Base-by-base conservation (phyloP, 2,888 invertebrate genomes). In the Pollenia griseotomentosa region DNA sequence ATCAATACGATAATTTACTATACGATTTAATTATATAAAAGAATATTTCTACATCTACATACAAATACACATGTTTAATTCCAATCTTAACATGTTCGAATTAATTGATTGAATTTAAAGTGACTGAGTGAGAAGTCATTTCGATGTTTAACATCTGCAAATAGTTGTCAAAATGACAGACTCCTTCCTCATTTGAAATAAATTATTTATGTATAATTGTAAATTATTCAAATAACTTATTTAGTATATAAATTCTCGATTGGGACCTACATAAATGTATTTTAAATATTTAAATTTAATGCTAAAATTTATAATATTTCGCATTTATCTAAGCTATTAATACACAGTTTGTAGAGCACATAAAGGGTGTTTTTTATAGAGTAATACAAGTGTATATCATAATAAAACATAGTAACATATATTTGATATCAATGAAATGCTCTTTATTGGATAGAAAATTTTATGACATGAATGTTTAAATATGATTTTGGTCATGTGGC, bases 101-200 rank as follows among this genome's bases (percentile, higher is more conserved):
- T 59, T 48, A 23, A 57, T 33, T 33, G 33, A 68, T 55, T 19
- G 33, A 40, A 70, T 53, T n/a, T 9, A 70, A 79, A 71, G 65
- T 75, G 53, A 57, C 14, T 53, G 66, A 77, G 42, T 57, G 61
- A 77, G 75, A 77, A 46, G 48, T 53, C 40, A 51, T 81, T 61
- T 46, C 74, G 81, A 82, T 85, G 82, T 82, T 68, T 55, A 73
- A 68, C 73, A 85, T 85, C 48, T 73, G 66, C 48, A 73, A 65
- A 73, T 82, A 78, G 78, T 57, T 78, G 83, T 78, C 66, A 66
- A 73, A 63, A 53, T n/a, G 9, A 55, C 16, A 46, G 48, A 63
- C 46, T 44, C 40, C n/a, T 63, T 44, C 40, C n/a, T 63, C 33
- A 77, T 51, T 44, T 55, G 16, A 46, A 55, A 16, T 10, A n/a